Percentiles rank a stretch among this genome's conserved stretches.
Evolutionary conservation across 2,113 vertebrate species (phyloP).

Genomic region (Neomonachus schauinslandi): DNA sequence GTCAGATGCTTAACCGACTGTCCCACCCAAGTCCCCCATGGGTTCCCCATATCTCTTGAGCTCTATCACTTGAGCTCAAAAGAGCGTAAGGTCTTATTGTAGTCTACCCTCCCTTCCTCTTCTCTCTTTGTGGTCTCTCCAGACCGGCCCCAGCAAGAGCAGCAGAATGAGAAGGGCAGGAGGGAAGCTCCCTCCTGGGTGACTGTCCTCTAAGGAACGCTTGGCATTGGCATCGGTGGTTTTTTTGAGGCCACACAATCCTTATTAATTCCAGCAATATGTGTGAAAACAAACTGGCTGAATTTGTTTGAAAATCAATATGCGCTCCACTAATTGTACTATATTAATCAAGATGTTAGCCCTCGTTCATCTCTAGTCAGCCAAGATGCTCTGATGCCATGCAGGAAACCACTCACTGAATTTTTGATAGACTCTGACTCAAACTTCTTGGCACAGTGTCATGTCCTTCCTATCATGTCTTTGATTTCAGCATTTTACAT

Average conservation of each 20-base stretch:
- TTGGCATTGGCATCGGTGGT: background rate
- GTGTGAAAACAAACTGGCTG: background rate
- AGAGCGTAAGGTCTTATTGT: background rate
- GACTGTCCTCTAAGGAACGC: background rate
- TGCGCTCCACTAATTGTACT: too few relatives aligned
- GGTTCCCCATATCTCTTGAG: background rate
- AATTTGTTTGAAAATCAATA: background rate
- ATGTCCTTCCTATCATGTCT: background rate
- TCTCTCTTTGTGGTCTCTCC: background rate
- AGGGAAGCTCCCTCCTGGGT: fast-evolving
- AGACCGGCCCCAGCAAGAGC: background rate
- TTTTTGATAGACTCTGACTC: background rate
- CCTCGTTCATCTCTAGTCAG: background rate
- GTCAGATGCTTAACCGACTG: background rate
- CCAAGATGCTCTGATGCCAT: too few relatives aligned
- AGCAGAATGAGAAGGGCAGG: fast-evolving
- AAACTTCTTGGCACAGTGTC: background rate
- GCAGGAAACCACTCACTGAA: background rate
- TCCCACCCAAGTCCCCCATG: background rate
- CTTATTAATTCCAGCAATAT: background rate
- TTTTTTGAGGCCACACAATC: background rate
- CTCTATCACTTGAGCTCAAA: background rate
- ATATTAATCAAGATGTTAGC: background rate
- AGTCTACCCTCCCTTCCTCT: background rate
- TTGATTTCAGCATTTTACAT: background rate